These are phyloP conservation scores for Crotalus tigris DNA, from an alignment of 2,113 vertebrate genomes.

Conservation along the genomic window DNA sequence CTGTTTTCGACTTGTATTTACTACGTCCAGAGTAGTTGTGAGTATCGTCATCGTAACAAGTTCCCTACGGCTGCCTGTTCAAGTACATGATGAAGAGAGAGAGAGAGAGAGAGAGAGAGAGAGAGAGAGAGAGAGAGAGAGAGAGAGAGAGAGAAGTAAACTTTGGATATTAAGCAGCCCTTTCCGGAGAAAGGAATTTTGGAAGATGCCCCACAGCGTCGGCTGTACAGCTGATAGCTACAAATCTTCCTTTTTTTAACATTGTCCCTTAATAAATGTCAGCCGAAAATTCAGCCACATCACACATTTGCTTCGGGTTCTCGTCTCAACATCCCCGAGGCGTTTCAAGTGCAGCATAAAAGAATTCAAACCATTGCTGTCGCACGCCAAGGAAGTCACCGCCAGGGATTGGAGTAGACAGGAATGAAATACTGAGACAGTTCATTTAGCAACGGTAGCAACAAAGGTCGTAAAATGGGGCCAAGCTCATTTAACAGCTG, in stretches of 20 bases:
- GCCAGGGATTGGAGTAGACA: background rate
- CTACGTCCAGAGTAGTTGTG: too few species aligned
- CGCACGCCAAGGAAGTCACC: background rate
- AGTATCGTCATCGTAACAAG: background rate
- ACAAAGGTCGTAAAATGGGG: too few species aligned
- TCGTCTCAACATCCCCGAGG: constrained; percentile 2
- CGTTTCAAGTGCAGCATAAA: background rate
- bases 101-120: too few species aligned
- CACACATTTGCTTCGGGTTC: background rate
- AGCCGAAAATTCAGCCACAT: background rate
- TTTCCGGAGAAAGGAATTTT: background rate
- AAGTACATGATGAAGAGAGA: too few species aligned
- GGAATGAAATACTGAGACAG: too few species aligned
- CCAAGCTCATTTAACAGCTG: too few species aligned
- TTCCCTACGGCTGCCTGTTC: too few species aligned
- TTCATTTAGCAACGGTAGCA: too few species aligned
- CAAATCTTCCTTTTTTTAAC: background rate
- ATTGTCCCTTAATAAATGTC: background rate
- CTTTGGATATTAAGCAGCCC: background rate
- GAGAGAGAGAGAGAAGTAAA: background rate
- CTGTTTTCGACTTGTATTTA: background rate
- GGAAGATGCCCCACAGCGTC: too few species aligned
- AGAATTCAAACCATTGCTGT: constrained; percentile 12
- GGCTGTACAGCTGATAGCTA: background rate
- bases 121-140: background rate